phyloP scores from a whole-genome alignment of 2,888 invertebrate genomes.

The Drosophila picticornis region DNA sequence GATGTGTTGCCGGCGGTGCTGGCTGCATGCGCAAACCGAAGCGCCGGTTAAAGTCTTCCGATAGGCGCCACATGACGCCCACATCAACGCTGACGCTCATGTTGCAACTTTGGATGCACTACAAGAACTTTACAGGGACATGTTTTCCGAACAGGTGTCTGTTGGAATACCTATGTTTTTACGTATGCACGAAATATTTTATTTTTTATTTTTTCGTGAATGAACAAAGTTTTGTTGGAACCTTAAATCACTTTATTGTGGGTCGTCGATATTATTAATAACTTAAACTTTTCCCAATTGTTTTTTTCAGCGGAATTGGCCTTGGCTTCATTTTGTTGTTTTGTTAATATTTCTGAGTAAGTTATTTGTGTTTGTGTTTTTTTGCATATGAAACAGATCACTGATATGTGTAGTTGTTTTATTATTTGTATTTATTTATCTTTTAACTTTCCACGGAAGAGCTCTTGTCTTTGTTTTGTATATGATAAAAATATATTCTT shows the following conservation, averaged over 20 bases:
- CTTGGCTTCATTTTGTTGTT: neutral
- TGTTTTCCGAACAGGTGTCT: neutral
- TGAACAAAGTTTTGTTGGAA: neutral
- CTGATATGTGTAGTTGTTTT: neutral
- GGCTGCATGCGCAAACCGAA: conserved; percentile 85
- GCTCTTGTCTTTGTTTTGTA: neutral
- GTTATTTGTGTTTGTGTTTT: neutral
- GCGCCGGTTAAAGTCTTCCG: conserved; percentile 85
- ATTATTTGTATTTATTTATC: neutral
- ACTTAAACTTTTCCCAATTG: neutral
- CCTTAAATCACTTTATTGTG: neutral
- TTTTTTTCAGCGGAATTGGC: neutral
- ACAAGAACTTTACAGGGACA: conserved; percentile 6
- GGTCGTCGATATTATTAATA: neutral
- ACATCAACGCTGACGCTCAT: conserved; percentile 86
- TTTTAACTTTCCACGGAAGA: neutral
- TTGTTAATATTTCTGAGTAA: neutral
- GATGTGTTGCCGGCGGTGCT: conserved; percentile 78
- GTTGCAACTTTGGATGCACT: neutral
- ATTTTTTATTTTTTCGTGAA: too few relatives aligned
- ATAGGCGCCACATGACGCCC: conserved; percentile 86
- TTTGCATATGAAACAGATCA: neutral
- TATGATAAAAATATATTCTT: neutral
- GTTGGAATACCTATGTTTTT: neutral
- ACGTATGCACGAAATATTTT: neutral